Conservation (phyloP, 2,888 invertebrate genomes). For the Cyrtodaria siliqua region DNA sequence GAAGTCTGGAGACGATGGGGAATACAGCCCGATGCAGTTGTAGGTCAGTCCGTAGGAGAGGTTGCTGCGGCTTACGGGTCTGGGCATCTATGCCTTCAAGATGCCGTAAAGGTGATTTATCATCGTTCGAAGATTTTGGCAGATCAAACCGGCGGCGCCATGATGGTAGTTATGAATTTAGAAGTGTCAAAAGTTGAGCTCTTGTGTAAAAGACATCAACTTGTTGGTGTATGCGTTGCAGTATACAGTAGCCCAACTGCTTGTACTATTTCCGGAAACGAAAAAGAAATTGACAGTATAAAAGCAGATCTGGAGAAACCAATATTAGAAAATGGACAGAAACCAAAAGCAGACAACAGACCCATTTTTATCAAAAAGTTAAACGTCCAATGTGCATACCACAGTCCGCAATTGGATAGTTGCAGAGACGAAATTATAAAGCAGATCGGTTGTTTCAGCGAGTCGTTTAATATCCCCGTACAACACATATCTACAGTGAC, state of each 20-base stretch:
- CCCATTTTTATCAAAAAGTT: slow-evolving; percentile 11
- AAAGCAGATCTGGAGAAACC: background rate
- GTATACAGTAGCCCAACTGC: slow-evolving; percentile 27
- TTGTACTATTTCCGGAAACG: slow-evolving; percentile 25
- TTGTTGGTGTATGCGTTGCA: slow-evolving; percentile 47
- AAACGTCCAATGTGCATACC: slow-evolving; percentile 27
- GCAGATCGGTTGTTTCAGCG: background rate
- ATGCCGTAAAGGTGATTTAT: slow-evolving; percentile 63
- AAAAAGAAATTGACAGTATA: background rate
- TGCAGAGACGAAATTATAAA: background rate
- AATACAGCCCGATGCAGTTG: slow-evolving; percentile 51
- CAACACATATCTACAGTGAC: slow-evolving; percentile 67
- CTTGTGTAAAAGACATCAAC: slow-evolving; percentile 14
- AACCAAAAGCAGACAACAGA: background rate
- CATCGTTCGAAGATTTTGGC: slow-evolving; percentile 54
- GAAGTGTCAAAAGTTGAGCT: slow-evolving; percentile 36
- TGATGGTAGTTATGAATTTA: slow-evolving; percentile 60
- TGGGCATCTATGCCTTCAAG: slow-evolving; percentile 53
- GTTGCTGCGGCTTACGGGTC: slow-evolving; percentile 66
- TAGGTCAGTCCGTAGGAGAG: slow-evolving; percentile 72
- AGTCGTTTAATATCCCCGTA: background rate
- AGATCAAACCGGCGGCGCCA: slow-evolving; percentile 48
- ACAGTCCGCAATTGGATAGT: slow-evolving; percentile 10
- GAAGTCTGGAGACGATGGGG: slow-evolving; percentile 60
- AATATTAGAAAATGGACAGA: no score